Conservation (phyloP, 2,113 vertebrate species). For the Typhlomys cinereus region DNA sequence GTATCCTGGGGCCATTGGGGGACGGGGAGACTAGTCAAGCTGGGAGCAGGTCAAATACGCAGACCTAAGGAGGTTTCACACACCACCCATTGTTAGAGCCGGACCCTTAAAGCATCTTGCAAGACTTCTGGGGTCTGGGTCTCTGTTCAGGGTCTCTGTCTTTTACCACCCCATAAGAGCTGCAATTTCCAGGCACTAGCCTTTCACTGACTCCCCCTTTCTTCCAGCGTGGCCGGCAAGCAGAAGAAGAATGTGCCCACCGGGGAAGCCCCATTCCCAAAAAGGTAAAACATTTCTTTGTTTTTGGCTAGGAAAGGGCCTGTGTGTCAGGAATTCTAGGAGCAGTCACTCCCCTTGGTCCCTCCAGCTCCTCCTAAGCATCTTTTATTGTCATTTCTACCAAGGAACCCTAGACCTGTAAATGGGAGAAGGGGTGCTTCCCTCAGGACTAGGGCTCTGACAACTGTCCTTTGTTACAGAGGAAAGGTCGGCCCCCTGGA, state of each 20-base stretch:
- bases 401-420: neutral
- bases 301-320: neutral
- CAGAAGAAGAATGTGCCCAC: conserved; percentile 90
- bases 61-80: neutral
- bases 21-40: neutral
- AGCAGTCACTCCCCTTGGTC: neutral
- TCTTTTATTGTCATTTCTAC: too few species aligned
- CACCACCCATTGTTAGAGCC: neutral
- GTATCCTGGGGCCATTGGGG: neutral
- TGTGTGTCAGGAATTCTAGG: neutral
- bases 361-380: too few species aligned
- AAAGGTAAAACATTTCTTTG: conserved; percentile 86
- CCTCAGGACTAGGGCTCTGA: conserved; percentile 37
- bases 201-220: conserved; percentile 16
- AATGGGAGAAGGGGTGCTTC: neutral
- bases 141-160: neutral
- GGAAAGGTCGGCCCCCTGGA: conserved; percentile 92
- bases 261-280: conserved; percentile 92
- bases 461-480: conserved; percentile 83
- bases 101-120: neutral
- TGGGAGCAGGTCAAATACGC: neutral
- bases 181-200: neutral
- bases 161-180: neutral
- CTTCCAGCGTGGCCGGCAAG: conserved; percentile 88
- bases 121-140: neutral